Conservation (phyloP, 2,113 vertebrate species). For the Rafetus swinhoei region DNA sequence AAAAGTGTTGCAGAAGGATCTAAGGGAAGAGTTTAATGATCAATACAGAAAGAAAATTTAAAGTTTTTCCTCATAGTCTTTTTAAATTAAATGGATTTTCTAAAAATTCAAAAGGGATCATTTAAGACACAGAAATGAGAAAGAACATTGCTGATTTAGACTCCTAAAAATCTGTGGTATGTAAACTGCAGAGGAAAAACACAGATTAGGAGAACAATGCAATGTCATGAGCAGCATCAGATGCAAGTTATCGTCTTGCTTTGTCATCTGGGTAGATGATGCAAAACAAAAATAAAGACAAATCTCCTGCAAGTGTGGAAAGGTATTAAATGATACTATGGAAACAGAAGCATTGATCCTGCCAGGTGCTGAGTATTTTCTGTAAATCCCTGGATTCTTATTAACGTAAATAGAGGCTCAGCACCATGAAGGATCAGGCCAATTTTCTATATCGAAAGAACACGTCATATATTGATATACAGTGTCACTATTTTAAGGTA, state of each 20-base stretch:
- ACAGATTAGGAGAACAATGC: not conserved
- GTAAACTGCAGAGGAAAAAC: not conserved
- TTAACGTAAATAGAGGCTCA: not conserved
- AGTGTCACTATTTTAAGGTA: not conserved
- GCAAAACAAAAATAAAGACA: not conserved
- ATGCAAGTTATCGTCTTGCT: not conserved
- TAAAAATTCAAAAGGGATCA: not conserved
- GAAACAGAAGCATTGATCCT: not conserved
- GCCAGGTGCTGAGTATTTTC: not conserved
- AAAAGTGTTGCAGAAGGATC: conserved; percentile 84
- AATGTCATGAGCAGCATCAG: not conserved
- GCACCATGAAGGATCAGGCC: not conserved
- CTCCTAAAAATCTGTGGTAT: not conserved
- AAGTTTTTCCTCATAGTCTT: not conserved
- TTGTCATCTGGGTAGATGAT: not conserved
- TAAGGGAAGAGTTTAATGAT: conserved; percentile 64
- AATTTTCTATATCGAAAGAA: not conserved
- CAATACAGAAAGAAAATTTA: not conserved
- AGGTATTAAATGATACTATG: not conserved
- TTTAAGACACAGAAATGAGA: not conserved
- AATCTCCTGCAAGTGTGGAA: not conserved
- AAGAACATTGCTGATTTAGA: not conserved
- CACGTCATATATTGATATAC: not conserved
- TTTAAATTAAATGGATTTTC: not conserved
- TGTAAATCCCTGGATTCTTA: not conserved